Evolutionary conservation across 2,888 invertebrate species (phyloP), one percentile per base, ranked within the genome.

Genomic region (Ceriagrion tenellum): DNA sequence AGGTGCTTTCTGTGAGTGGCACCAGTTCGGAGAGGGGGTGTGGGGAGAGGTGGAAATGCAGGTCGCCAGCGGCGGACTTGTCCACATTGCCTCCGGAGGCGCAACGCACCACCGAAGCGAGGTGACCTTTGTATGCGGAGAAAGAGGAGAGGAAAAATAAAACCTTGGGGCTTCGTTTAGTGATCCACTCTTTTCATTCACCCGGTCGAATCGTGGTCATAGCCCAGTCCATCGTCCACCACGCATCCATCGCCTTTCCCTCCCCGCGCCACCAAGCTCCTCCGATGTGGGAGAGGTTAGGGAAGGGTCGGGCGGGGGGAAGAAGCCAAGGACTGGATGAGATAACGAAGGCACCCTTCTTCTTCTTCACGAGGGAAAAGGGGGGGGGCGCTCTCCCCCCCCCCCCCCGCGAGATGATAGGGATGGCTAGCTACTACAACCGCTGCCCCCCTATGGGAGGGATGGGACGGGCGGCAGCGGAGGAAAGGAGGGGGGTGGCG

Each of bases 181-280:
- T 26, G 81, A 16, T 30, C 30, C 81, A 81, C 81, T 81, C 35
- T 81, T 81, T 81, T 81, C 81, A 81, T 81, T 81, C 81, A 81
- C 81, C 81, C 81, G 81, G 81, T 81, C 81, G 81, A 81, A 81
- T 35, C 81, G 81, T 81, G 35, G 81, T 13, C 81, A 35, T 35
- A 18, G 10, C 30, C 81, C 30, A 26, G 81, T 81, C 81, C 81
- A 81, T 81, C 81, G 35, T 81, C 81, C 81, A 69, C 69, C 69
- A 23, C 81, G 81, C 13, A 12, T 35, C 35, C 13, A 12, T 35
- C 35, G 18, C 26, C 81, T 35, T 8, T 35, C 81, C 35, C 81
- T 10, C 26, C 26, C n/a, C 10, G 4, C 63, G n/a, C 35, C 81
- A 16, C 26, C 81, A 35, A 30, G 35, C 35, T 35, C 81, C 81